Percentiles rank a stretch among this genome's conserved stretches.
Evolutionary conservation across 2,888 invertebrate genomes (phyloP).

Genomic region (Ceramica pisi): DNA sequence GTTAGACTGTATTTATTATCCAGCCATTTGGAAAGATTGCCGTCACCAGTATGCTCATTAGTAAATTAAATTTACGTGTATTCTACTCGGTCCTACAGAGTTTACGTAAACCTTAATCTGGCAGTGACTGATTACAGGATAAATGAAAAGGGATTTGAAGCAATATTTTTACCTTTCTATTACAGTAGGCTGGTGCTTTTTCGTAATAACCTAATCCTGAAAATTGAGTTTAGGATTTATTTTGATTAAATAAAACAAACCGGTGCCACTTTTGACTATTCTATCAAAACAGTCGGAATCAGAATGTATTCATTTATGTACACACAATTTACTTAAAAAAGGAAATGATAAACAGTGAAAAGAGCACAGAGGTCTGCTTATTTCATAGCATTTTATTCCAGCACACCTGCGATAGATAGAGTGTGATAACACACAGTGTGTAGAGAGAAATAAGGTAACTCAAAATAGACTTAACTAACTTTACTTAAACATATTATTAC

Average conservation of each 20-base stretch:
- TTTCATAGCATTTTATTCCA: too few relatives aligned
- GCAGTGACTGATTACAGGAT: constrained; percentile 34
- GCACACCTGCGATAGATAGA: too few relatives aligned
- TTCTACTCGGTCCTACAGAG: neutral
- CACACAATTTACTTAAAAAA: too few relatives aligned
- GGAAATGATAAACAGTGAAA: too few relatives aligned
- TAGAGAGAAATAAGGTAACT: too few relatives aligned
- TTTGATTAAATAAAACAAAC: neutral
- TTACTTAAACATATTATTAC: too few relatives aligned
- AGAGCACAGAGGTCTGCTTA: too few relatives aligned
- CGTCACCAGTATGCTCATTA: constrained; percentile 26
- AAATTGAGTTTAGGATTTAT: neutral
- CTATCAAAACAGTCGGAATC: neutral
- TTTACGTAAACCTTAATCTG: constrained; percentile 16
- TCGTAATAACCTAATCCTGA: neutral
- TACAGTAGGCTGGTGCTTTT: neutral
- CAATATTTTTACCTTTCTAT: neutral
- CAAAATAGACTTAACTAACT: too few relatives aligned
- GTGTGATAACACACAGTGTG: too few relatives aligned
- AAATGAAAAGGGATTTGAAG: constrained; percentile 1
- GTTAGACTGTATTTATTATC: neutral
- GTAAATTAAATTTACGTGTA: constrained; percentile 34
- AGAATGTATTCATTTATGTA: too few relatives aligned
- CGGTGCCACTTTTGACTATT: neutral
- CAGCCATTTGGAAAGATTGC: constrained; percentile 1